Evolutionary conservation across 2,888 invertebrate species (phyloP), one percentile per base, ranked within the genome.

Genomic region (Temnothorax ravouxi): DNA sequence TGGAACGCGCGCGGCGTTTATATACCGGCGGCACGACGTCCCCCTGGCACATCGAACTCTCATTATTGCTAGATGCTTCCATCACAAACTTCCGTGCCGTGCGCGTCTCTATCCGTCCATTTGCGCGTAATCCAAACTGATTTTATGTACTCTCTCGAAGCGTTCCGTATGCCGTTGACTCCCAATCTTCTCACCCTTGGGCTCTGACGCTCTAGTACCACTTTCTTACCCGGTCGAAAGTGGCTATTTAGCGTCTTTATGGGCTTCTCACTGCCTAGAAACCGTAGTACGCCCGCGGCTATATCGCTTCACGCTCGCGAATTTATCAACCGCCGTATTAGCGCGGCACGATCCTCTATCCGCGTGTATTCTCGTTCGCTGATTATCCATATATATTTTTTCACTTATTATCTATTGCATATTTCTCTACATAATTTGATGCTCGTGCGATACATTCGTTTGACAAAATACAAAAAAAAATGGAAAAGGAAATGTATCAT

Each of bases 231-330:
- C 3, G n/a, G 50, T 76, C 79, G 85, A 88, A 85, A 87, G 87
- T 87, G 80, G 66, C 85, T 77, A 66, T 87, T 88, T 88, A 88
- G 66, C 85, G 80, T 72, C 84, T 88, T 84, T 84, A 84, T 64
- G 81, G 81, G 52, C 86, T 71, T 62, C 67, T 76, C 41, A 80
- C 86, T 80, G 80, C 71, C 83, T 81, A 76, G 71, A 83, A 76
- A 87, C 52, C 41, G 47, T 72, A 41, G 25, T 47, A 13, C 69
- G 56, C 66, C 47, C 41, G 62, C 34, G 47, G 85, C 72, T 67
- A 67, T 66, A 34, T 69, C 82, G 62, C 69, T 81, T 77, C 69
- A 61, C 29, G 84, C 69, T 76, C 79, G 79, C 84, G 52, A 87
- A 88, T 85, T 88, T 80, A 88, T 85, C 79, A 83, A 62, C 6